Evolutionary conservation across 2,888 invertebrate genomes (phyloP), one percentile per base, ranked within the genome.

Genomic region (Cephalotes varians): DNA sequence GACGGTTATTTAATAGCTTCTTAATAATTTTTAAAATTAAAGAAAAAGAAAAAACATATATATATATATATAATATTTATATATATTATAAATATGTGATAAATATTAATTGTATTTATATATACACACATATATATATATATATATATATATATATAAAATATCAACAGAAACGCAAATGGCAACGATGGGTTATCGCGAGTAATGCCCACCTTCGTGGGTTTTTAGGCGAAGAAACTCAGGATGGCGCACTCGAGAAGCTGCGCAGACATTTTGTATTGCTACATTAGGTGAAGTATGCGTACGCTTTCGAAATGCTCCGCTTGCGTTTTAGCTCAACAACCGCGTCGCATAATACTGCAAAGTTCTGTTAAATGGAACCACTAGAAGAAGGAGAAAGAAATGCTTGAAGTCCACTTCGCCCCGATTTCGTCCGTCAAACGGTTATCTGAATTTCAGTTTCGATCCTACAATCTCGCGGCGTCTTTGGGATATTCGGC

Each of bases 341-440:
- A 73, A 82, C 76, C 82, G 88, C 51, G 86, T 71, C 88, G 86
- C 82, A 90, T 90, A 90, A 90, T 90, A 85, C 87, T 51, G 86
- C 86, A 88, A 90, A 88, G 90, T 88, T 87, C 82, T 73, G 86
- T 86, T 88, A 90, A 90, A 90, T 90, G 90, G 90, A 90, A 90
- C 88, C 90, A 88, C 86, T 90, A 90, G 86, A 88, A 74, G 64
- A 86, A 73, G 62, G 85, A 85, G 88, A 90, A 89, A 87, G 90
- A 88, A 90, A 90, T 37, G 86, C 85, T 86, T 64, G 80, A 77
- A 76, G 86, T 86, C 85, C 88, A 88, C 90, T 90, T 83, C 81
- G 86, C 84, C 82, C 73, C 58, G 86, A 86, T 86, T 87, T 86
- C 86, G 82, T 84, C 84, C 85, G 37, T 72, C 54, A 72, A 10